These are phyloP conservation scores for Ciona savignyi DNA, from an alignment of 23 tunicate species.

Conservation along the genomic window DNA sequence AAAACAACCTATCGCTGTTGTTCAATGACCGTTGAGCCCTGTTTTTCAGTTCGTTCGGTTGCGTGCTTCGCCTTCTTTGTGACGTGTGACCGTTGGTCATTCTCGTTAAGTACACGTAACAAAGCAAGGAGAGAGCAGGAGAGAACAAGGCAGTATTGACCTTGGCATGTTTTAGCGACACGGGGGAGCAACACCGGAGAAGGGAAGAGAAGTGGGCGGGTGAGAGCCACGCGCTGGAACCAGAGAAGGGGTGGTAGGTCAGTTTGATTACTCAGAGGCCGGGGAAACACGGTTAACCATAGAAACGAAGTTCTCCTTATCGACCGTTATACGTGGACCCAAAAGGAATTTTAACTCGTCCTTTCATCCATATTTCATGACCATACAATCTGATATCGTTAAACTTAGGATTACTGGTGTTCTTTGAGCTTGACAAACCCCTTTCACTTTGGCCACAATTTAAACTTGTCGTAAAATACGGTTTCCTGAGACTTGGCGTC, in stretches of 20 bases:
- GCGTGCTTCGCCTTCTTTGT: not conserved
- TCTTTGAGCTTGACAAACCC: too few species aligned
- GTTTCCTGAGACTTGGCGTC: too few species aligned
- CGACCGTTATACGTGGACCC: not conserved
- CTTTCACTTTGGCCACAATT: too few species aligned
- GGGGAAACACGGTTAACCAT: not conserved
- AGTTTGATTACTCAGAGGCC: not conserved
- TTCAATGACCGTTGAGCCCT: conserved; percentile 1
- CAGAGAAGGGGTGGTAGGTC: not conserved
- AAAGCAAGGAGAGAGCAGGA: not conserved
- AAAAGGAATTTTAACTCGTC: not conserved
- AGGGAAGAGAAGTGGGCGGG: not conserved
- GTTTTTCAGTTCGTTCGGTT: not conserved
- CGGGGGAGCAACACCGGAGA: not conserved
- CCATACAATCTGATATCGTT: not conserved
- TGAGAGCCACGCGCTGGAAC: not conserved
- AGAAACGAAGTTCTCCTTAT: not conserved
- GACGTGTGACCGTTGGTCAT: conserved; percentile 2
- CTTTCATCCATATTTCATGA: not conserved
- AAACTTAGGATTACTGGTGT: too few species aligned
- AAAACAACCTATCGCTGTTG: not conserved
- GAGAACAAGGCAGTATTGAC: not conserved
- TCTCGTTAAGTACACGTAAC: not conserved
- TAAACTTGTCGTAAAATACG: too few species aligned
- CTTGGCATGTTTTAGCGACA: not conserved